phyloP scores from a whole-genome alignment of 2,797 vertebrate genomes.

The Falco peregrinus region DNA sequence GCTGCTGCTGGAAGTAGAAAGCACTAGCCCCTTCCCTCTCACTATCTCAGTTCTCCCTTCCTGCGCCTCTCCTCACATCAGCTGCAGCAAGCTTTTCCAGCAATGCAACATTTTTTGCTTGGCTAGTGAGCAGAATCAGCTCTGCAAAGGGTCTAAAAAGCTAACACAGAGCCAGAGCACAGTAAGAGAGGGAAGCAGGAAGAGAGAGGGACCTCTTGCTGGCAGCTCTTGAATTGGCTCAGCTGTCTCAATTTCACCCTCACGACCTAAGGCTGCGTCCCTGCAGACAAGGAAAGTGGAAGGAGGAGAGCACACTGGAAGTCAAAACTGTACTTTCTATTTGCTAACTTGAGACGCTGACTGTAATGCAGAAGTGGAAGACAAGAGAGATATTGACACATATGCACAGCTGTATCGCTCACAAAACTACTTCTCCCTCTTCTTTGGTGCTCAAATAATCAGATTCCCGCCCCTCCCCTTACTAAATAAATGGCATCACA shows the following conservation, averaged over 20 bases:
- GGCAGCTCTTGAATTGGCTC: not conserved
- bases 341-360: not conserved
- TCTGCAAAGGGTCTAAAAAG: not conserved
- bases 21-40: not conserved
- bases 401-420: not conserved
- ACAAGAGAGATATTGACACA: not conserved
- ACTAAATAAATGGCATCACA: not conserved
- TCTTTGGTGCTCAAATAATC: not conserved
- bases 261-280: not conserved
- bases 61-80: not conserved
- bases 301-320: not conserved
- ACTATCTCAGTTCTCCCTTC: not conserved
- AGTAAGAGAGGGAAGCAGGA: not conserved
- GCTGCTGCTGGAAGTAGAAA: not conserved
- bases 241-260: not conserved
- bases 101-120: not conserved
- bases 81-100: not conserved
- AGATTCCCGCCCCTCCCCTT: not conserved
- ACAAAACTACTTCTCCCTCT: not conserved
- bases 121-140: not conserved
- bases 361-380: not conserved
- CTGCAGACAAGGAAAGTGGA: not conserved
- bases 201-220: not conserved
- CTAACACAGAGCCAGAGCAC: not conserved
- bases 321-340: not conserved